Evolutionary conservation across 2,113 vertebrate genomes (phyloP), one percentile per base, ranked within the genome.

Genomic region (Lophochroa leadbeateri): DNA sequence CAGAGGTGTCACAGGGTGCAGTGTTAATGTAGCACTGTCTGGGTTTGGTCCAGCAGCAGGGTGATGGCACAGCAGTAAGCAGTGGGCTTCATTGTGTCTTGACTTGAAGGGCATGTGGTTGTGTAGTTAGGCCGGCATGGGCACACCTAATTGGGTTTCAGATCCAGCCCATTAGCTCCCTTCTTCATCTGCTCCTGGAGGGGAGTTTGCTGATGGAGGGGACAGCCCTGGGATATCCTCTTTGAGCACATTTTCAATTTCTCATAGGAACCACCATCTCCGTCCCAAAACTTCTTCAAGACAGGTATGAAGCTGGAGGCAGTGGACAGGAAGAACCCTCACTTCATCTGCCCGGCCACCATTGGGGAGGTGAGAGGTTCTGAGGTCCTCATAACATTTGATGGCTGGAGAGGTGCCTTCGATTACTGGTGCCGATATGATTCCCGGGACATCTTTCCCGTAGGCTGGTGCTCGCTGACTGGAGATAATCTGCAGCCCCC

Each of bases 351-450:
- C 97, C 99, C 99, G 47, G 99, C 99, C 80, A 99, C 99, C 79
- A 99, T 99, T 94, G 99, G 99, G 82, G 99, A 99, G 41, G 98
- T 99, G 97, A 98, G 99, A n/a, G 99, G 99, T 47, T 99, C 98
- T 52, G 99, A 99, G 98, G 99, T 99, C 98, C 98, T 99, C 91
- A 99, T 99, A 98, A 99, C 99, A 97, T 99, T 99, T 88, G 99
- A 99, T 92, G 99, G 99, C 95, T 99, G 99, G 99, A 98, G 99
- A 94, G 99, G 99, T 82, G 99, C 99, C 81, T 99, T 99, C 96
- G 99, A 99, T 98, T 99, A 99, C 98, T 99, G 99, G 98, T 99
- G 99, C 97, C 99, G 99, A 88, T 99, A 99, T 69, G 99, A 99
- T 97, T 99, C 99, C 31, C 98, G 99, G 33, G 99, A 99, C 98